Evolutionary conservation across 2,888 invertebrate genomes (phyloP).

Genomic region (Drosophila flavopinicola): DNA sequence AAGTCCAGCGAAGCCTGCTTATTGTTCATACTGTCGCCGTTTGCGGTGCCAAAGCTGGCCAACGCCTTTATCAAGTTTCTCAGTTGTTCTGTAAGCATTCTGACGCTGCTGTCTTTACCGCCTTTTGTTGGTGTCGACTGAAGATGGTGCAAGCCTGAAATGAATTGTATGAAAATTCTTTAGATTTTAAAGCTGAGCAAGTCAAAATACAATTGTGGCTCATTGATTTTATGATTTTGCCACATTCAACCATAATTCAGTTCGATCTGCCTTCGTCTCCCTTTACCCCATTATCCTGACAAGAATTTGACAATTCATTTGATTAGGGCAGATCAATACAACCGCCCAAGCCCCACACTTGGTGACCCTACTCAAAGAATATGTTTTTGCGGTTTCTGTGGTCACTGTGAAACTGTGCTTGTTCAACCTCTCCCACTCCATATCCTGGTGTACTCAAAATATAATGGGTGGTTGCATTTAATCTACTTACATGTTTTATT

Average conservation of each 20-base stretch:
- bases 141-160: neutral
- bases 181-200: neutral
- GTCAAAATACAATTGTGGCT: neutral
- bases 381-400: constrained; percentile 55
- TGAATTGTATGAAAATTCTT: neutral
- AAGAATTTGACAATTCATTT: constrained; percentile 58
- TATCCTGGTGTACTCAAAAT: constrained; percentile 38
- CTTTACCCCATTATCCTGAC: neutral
- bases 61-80: constrained; percentile 16
- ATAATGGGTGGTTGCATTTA: constrained; percentile 67
- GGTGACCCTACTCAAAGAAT: constrained; percentile 41
- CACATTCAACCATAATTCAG: constrained; percentile 3
- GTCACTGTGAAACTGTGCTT: constrained; percentile 11
- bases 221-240: constrained; percentile 6
- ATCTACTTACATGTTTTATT: constrained; percentile 68
- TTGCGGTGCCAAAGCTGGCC: constrained; percentile 26
- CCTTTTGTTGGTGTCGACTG: neutral
- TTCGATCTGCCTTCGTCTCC: constrained; percentile 15
- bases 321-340: constrained; percentile 52
- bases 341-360: neutral
- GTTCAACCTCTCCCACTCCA: neutral
- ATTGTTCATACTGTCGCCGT: constrained; percentile 1
- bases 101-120: constrained; percentile 11
- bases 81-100: constrained; percentile 8
- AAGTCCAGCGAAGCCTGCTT: constrained; percentile 13